Conservation (phyloP, 2,797 vertebrate genomes). For the Myotis vivesi region DNA sequence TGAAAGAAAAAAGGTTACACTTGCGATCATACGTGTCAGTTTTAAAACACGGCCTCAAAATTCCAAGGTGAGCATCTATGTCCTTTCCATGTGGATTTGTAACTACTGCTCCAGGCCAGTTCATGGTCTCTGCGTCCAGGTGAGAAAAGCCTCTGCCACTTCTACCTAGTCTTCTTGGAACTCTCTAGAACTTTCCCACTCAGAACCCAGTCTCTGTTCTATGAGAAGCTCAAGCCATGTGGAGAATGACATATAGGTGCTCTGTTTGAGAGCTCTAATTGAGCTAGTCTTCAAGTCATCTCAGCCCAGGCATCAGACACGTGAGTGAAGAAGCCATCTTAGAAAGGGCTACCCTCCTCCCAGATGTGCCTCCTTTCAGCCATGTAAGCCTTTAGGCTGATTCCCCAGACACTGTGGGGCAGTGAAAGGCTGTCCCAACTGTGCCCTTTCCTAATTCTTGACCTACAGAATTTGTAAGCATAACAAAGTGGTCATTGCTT, state of each 20-base stretch:
- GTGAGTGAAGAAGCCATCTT: not conserved
- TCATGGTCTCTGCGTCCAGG: not conserved
- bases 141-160: not conserved
- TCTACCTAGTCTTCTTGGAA: not conserved
- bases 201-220: not conserved
- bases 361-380: not conserved
- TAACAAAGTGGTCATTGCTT: not conserved
- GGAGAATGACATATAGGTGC: not conserved
- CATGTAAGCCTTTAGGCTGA: not conserved
- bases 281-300: not conserved
- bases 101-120: not conserved
- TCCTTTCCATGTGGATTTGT: not conserved
- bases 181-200: not conserved
- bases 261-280: not conserved
- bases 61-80: not conserved
- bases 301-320: not conserved
- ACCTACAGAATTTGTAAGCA: not conserved
- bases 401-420: not conserved
- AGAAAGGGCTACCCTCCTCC: not conserved
- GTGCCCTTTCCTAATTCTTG: not conserved
- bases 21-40: not conserved
- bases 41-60: not conserved
- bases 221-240: not conserved
- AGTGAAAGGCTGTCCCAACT: not conserved
- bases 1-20: not conserved